A percentile compares a stretch with the other conserved stretches of the same genome.
phyloP scores from a whole-genome alignment of 2,113 vertebrate species.

The Cynoglossus semilaevis region DNA sequence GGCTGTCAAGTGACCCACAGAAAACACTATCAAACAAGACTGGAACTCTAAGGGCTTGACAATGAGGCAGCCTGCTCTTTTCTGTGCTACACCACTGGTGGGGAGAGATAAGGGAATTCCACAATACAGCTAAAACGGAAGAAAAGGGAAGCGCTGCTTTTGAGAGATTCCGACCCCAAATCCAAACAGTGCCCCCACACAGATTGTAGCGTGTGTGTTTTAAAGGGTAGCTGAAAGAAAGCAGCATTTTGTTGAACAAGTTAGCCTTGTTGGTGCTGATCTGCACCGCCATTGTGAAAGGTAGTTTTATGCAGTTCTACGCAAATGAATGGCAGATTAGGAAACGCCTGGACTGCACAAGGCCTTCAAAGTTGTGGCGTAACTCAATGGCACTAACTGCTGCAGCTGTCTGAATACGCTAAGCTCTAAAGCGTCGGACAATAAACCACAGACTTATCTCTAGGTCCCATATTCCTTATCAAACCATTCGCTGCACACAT shows the following conservation, averaged over 20 bases:
- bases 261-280: slow-evolving; percentile 73
- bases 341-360: slow-evolving; percentile 44
- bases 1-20: slow-evolving; percentile 77
- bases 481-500: slow-evolving; percentile 34
- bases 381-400: slow-evolving; percentile 56
- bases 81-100: slow-evolving; percentile 73
- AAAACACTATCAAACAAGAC: slow-evolving; percentile 79
- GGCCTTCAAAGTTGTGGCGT: slow-evolving; percentile 60
- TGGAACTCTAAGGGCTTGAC: slow-evolving; percentile 71
- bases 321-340: slow-evolving; percentile 72
- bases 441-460: slow-evolving; percentile 49
- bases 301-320: slow-evolving; percentile 68
- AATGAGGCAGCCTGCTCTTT: slow-evolving; percentile 76
- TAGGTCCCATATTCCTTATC: slow-evolving; percentile 47
- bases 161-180: slow-evolving; percentile 69
- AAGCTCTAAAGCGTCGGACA: slow-evolving; percentile 44
- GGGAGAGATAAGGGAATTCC: slow-evolving; percentile 81
- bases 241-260: slow-evolving; percentile 80
- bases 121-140: slow-evolving; percentile 70
- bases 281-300: slow-evolving; percentile 64
- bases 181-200: slow-evolving; percentile 63
- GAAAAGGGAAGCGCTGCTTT: slow-evolving; percentile 65
- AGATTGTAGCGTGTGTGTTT: slow-evolving; percentile 78
- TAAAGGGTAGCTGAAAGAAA: slow-evolving; percentile 73
- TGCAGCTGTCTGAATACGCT: slow-evolving; percentile 63